These are phyloP conservation scores for Sarcophaga subvicina DNA, from an alignment of 2,888 invertebrate species.

Conservation along the genomic window DNA sequence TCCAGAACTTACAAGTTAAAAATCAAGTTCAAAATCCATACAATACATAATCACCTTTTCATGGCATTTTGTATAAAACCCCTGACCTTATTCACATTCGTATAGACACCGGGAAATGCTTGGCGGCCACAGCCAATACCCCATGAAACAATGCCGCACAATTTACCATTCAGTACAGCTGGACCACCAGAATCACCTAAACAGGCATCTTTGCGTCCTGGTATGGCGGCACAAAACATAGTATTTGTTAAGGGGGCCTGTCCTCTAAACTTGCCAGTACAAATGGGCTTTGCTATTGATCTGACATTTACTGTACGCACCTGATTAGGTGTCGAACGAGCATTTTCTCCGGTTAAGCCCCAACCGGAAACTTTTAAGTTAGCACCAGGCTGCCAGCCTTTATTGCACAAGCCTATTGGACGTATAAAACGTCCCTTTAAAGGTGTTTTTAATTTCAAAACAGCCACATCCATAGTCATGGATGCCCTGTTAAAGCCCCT, in stretches of 20 bases:
- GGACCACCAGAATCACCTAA: slow-evolving; percentile 77
- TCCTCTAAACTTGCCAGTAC: not conserved
- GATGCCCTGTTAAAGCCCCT: slow-evolving; percentile 14
- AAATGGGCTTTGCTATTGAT: not conserved
- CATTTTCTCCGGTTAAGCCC: slow-evolving; percentile 59
- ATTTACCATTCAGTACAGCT: slow-evolving; percentile 66
- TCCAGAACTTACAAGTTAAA: no score
- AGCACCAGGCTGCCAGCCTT: slow-evolving; percentile 16
- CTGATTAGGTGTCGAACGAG: slow-evolving; percentile 23
- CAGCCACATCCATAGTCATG: slow-evolving; percentile 68
- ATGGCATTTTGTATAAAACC: not conserved
- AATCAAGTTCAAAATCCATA: no score
- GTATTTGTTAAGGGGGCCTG: slow-evolving; percentile 41
- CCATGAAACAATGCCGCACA: slow-evolving; percentile 86
- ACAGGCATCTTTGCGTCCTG: slow-evolving; percentile 70
- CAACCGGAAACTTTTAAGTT: slow-evolving; percentile 69
- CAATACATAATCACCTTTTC: not conserved
- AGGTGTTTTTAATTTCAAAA: slow-evolving; percentile 52
- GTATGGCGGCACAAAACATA: slow-evolving; percentile 71
- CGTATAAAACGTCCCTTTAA: slow-evolving; percentile 50
- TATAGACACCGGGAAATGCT: slow-evolving; percentile 4
- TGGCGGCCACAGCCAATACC: slow-evolving; percentile 57
- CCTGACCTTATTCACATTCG: not conserved
- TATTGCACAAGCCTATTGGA: slow-evolving; percentile 54
- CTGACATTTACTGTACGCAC: slow-evolving; percentile 59